Evolutionary conservation across 2,113 vertebrate species (phyloP).

Genomic region (Zosterops borbonicus): DNA sequence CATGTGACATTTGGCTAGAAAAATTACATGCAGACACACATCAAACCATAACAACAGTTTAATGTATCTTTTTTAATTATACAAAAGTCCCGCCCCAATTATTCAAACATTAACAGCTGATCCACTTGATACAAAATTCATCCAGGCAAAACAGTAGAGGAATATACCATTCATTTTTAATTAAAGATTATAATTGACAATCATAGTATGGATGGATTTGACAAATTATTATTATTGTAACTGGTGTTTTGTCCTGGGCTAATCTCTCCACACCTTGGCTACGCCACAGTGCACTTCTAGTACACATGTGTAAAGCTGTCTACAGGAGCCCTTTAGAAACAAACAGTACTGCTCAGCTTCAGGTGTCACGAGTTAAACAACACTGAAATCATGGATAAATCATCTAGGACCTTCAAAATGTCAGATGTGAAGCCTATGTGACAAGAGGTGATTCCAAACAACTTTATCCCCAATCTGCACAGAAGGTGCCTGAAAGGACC

Average conservation of each 20-base stretch:
- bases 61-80: constrained; percentile 7
- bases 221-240: not conserved
- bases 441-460: not conserved
- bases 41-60: constrained; percentile 6
- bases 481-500: not conserved
- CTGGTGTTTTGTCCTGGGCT: not conserved
- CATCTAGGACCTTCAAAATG: not conserved
- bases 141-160: not conserved
- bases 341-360: not conserved
- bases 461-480: not conserved
- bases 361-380: not conserved
- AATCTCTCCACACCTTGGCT: not conserved
- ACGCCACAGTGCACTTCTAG: not conserved
- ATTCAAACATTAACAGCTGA: constrained; percentile 35
- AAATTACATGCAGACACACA: not conserved
- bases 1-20: not conserved
- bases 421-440: not conserved
- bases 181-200: not conserved
- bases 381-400: not conserved
- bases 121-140: constrained; percentile 18
- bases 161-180: not conserved
- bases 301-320: not conserved
- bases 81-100: not conserved
- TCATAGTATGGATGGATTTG: not conserved
- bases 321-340: not conserved